phyloP scores from a whole-genome alignment of 1,140 invertebrate genomes.

The Platyura marginata region DNA sequence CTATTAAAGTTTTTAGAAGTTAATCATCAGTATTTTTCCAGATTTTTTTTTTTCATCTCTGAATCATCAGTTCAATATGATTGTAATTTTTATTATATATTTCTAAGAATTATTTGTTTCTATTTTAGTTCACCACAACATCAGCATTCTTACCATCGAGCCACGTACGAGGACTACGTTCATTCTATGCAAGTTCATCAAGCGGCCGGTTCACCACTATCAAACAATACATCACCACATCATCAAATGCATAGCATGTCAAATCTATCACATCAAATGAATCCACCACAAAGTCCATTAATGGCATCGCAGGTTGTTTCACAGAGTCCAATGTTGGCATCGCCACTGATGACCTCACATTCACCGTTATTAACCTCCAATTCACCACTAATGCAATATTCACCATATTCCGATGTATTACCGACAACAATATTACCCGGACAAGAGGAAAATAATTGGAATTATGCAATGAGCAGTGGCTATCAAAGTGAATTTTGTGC shows the following conservation, averaged over 20 bases:
- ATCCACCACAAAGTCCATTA: constrained; percentile 1
- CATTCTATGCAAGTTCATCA: not conserved
- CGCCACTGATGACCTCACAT: constrained; percentile 9
- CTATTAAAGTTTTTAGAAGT: too few relatives aligned
- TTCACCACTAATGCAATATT: constrained; percentile 18
- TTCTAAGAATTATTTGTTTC: not conserved
- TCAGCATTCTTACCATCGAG: not conserved
- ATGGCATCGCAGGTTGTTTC: not conserved
- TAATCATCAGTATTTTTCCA: too few relatives aligned
- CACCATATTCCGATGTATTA: constrained; percentile 17
- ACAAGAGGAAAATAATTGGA: constrained; percentile 14
- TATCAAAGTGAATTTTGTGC: constrained; percentile 9
- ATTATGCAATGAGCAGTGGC: constrained; percentile 8
- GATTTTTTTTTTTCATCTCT: too few relatives aligned
- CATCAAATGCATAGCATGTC: constrained; percentile 2
- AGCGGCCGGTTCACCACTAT: not conserved
- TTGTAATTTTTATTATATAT: too few relatives aligned
- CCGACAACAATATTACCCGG: constrained; percentile 9
- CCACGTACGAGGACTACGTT: not conserved
- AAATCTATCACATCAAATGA: not conserved
- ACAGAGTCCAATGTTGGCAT: constrained; percentile 4
- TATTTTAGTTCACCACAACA: not conserved
- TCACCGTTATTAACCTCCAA: constrained; percentile 14
- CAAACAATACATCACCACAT: not conserved
- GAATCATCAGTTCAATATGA: too few relatives aligned